These are phyloP conservation scores for Scomberomorus guttatus DNA, from an alignment of 2,797 vertebrate genomes.

Conservation along the genomic window DNA sequence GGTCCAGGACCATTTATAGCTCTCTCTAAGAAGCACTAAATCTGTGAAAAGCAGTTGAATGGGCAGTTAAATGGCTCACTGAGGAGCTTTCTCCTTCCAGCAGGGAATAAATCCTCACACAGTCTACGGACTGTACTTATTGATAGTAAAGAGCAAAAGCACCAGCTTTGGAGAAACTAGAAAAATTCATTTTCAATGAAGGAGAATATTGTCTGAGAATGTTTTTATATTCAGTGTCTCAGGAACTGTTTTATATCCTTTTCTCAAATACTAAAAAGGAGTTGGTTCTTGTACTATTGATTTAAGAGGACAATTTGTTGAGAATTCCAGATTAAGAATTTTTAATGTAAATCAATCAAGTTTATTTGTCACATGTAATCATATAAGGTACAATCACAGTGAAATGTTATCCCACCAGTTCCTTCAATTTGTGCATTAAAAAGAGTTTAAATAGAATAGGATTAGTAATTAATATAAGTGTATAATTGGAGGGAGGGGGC, in stretches of 20 bases:
- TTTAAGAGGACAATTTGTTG: background rate
- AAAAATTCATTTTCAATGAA: conserved; percentile 19
- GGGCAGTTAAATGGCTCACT: conserved; percentile 58
- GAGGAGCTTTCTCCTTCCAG: conserved; percentile 44
- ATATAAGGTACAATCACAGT: conserved; percentile 20
- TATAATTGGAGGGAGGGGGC: no score
- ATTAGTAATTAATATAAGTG: no score
- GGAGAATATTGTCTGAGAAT: conserved; percentile 10
- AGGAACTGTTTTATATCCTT: conserved; percentile 5
- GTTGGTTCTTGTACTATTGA: background rate
- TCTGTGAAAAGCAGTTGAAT: conserved; percentile 53
- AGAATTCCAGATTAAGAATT: conserved; percentile 14
- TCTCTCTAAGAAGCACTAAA: conserved; percentile 59
- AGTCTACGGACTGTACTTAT: conserved; percentile 35
- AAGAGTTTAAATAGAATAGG: no score
- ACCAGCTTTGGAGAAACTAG: conserved; percentile 37
- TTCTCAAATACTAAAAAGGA: conserved; percentile 21
- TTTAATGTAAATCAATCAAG: conserved; percentile 12
- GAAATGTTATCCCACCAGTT: no score
- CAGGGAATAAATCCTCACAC: conserved; percentile 59
- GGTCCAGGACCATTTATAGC: conserved; percentile 52
- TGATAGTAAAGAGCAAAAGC: conserved; percentile 47
- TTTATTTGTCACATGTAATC: no score
- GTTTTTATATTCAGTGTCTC: conserved; percentile 13
- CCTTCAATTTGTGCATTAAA: no score